Percentiles rank a stretch among this genome's conserved stretches.
Evolutionary conservation across 2,888 invertebrate genomes (phyloP).

Genomic region (Polia nebulosa): DNA sequence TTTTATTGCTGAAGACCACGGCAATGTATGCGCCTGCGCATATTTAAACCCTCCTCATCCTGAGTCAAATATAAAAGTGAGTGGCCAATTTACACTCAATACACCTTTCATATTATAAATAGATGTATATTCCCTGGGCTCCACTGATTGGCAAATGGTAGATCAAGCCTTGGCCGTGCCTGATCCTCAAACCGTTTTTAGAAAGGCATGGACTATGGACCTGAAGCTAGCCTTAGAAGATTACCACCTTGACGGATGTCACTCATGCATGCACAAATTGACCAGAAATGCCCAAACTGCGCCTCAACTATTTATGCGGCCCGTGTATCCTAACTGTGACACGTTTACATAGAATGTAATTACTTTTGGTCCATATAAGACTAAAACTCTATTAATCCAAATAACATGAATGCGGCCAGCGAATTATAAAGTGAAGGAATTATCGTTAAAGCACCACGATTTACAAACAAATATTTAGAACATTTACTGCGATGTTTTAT

Average conservation of each 20-base stretch:
- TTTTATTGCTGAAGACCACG: no score
- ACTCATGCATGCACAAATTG: not conserved
- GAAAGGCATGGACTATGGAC: slow-evolving; percentile 9
- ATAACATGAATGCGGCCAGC: not conserved
- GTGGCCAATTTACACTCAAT: no score
- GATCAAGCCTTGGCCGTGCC: no score
- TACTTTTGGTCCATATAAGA: not conserved
- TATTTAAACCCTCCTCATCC: no score
- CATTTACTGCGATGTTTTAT: slow-evolving; percentile 19
- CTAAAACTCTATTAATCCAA: not conserved
- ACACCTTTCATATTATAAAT: no score
- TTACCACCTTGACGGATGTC: not conserved
- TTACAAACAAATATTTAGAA: slow-evolving; percentile 19
- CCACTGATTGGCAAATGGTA: no score
- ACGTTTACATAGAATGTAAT: not conserved
- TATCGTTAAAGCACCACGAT: not conserved
- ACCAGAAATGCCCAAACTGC: slow-evolving; percentile 11
- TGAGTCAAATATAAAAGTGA: no score
- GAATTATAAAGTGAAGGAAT: not conserved
- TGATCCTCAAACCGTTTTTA: not conserved
- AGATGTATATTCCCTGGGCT: no score
- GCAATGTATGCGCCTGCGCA: no score
- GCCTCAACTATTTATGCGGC: not conserved
- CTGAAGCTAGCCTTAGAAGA: not conserved
- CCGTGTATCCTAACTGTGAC: not conserved